Base-by-base conservation (phyloP, 2,797 vertebrate genomes). In the Thalassophryne amazonica region DNA sequence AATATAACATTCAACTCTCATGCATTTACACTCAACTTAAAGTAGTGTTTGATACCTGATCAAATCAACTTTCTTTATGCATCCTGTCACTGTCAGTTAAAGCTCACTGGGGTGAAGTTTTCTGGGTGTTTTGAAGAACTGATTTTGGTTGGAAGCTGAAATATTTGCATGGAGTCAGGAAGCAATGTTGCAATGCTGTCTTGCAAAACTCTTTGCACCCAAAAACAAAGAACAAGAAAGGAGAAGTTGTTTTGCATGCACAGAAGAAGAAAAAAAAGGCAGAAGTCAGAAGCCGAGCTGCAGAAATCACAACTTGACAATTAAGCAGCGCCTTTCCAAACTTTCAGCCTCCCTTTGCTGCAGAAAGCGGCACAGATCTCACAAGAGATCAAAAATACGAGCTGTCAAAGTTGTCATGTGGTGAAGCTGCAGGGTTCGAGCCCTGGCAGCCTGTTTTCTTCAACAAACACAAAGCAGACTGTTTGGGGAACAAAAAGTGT, bases 111-210 rank as follows among this genome's bases (percentile, higher is more conserved):
- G n/a, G n/a, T n/a, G n/a, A n/a, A n/a, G n/a, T n/a, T n/a, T n/a
- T n/a, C n/a, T n/a, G n/a, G n/a, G n/a, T n/a, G n/a, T n/a, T n/a
- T n/a, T n/a, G n/a, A n/a, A n/a, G n/a, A n/a, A n/a, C n/a, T n/a
- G n/a, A n/a, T n/a, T n/a, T n/a, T n/a, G n/a, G n/a, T n/a, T n/a
- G n/a, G n/a, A n/a, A n/a, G n/a, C n/a, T n/a, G n/a, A n/a, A n/a
- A n/a, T 25, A 4, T 28, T 5, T 49, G 51, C 46, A 33, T 32
- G 49, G 30, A 57, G 72, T 50, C 31, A 58, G 64, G 56, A 72
- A 75, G 57, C 74, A 42, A 12, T 81, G 62, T 80, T 71, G 80
- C 72, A 83, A 83, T n/a, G 8, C 23, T 7, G 36, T 54, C 51
- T 78, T 76, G 71, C 73, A 64, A 58, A 78, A 64, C 51, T 52